Evolutionary conservation across 2,113 vertebrate genomes (phyloP), one percentile per base, ranked within the genome.

Genomic region (Antigone vipio): DNA sequence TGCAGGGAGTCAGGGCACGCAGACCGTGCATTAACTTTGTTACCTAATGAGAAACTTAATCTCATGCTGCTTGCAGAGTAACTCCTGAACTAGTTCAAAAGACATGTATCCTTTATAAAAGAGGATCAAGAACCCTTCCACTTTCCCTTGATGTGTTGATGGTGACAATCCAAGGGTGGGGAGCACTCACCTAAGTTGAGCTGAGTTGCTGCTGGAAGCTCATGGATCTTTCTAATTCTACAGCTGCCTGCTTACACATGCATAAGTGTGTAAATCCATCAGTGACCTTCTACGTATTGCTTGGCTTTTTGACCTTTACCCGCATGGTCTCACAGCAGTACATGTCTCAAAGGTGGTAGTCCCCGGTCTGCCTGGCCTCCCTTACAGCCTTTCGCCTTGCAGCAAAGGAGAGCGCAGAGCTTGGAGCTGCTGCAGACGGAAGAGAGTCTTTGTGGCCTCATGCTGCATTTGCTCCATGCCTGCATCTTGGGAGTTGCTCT

Each of bases 1-100:
- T 34, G 20, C 16, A 9, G 55, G 40, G 34, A 40, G 35, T 0
- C 0, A 5, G 27, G 60, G 27, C 32, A 13, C 32, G 5, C 11
- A 21, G 13, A 18, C 22, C 27, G 4, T 15, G 26, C 22, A 6
- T 52, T 27, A 26, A 15, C 10, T 27, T 58, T 0, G 0, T 53
- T 79, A 67, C 24, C 40, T 53, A 21, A 29, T 29, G 34, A 47
- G 45, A 60, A 67, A 21, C 8, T 14, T 47, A 5, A 40, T 35
- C 30, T 59, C 6, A 2, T 45, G 42, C 64, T 78, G 30, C 21
- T 55, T 60, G 30, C 27, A 29, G 42, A 56, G 4, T 35, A 20
- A 44, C 30, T 73, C 27, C n/a, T 22, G n/a, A 40, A 29, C 27
- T 14, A 14, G 45, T 60, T 83, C 40, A 30, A 9, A 44, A 59